Evolutionary conservation across 2,888 invertebrate species (phyloP).

Genomic region (Scaptomyza polygonia): DNA sequence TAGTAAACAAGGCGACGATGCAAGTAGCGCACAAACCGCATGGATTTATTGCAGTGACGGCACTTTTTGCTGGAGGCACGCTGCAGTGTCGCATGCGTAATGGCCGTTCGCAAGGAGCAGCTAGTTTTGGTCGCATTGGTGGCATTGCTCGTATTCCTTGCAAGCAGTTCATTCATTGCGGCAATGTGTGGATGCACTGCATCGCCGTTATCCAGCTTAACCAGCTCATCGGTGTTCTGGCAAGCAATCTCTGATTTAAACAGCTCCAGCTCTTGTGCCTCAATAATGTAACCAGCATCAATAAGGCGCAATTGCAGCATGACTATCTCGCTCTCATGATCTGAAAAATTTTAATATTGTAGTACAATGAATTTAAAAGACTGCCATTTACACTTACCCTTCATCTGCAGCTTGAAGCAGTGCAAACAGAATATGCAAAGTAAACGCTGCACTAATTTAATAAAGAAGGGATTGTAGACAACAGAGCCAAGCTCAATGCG

Average conservation of each 20-base stretch:
- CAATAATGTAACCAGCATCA: slow-evolving; percentile 89
- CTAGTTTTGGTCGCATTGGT: slow-evolving; percentile 79
- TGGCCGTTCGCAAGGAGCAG: slow-evolving; percentile 77
- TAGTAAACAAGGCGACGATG: slow-evolving; percentile 81
- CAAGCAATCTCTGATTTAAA: slow-evolving; percentile 82
- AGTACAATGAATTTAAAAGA: background rate
- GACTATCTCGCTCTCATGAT: slow-evolving; percentile 81
- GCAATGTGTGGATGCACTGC: slow-evolving; percentile 85
- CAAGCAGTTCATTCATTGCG: slow-evolving; percentile 84
- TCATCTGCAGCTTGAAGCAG: slow-evolving; percentile 89
- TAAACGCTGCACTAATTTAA: slow-evolving; percentile 89
- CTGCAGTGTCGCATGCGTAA: slow-evolving; percentile 79
- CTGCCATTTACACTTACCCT: slow-evolving; percentile 84
- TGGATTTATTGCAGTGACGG: slow-evolving; percentile 74
- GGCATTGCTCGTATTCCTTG: slow-evolving; percentile 46
- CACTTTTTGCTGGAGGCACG: slow-evolving; percentile 73
- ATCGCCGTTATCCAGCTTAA: slow-evolving; percentile 79
- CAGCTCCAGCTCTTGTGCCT: slow-evolving; percentile 88
- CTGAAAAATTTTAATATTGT: slow-evolving; percentile 56
- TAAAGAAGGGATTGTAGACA: slow-evolving; percentile 95
- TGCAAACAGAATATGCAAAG: slow-evolving; percentile 89
- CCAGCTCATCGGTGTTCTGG: slow-evolving; percentile 69
- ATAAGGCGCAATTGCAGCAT: slow-evolving; percentile 89
- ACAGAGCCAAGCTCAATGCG: slow-evolving; percentile 95
- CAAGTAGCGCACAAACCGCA: slow-evolving; percentile 77